Evolutionary conservation across 2,797 vertebrate species (phyloP).

Genomic region (Atherinosoma microstoma): DNA sequence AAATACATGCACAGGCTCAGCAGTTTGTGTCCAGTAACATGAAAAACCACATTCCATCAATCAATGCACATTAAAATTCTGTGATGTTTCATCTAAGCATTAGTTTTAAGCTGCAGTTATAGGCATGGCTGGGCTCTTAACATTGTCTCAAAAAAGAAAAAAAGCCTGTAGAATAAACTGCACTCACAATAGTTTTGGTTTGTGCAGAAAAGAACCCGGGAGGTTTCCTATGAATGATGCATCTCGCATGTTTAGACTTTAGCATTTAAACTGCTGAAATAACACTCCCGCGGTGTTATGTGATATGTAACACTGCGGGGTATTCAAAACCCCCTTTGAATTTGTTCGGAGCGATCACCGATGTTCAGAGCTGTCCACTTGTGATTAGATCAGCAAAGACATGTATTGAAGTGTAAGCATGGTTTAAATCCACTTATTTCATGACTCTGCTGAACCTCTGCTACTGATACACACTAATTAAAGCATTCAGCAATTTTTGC

Average conservation of each 20-base stretch:
- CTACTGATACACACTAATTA: slow-evolving; percentile 3
- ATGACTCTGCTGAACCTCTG: not conserved
- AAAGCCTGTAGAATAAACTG: not conserved
- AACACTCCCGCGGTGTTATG: not conserved
- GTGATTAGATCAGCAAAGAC: not conserved
- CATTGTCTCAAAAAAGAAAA: no score
- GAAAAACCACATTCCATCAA: not conserved
- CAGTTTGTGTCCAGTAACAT: not conserved
- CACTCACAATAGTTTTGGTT: no score
- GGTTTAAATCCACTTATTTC: slow-evolving; percentile 5
- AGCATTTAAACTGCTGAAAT: not conserved
- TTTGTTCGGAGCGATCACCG: not conserved
- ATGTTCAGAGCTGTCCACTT: not conserved
- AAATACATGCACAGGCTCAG: not conserved
- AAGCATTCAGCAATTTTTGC: not conserved
- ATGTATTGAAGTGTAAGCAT: not conserved
- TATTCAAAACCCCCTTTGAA: not conserved
- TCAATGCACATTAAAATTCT: not conserved
- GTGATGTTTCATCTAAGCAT: not conserved
- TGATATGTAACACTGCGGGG: no score
- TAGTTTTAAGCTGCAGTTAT: not conserved
- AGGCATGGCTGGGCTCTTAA: not conserved
- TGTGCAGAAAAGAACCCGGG: not conserved
- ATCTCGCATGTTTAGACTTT: not conserved
- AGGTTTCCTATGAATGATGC: not conserved